phyloP scores from a whole-genome alignment of 1,140 invertebrate species.

The Doryteuthis pealeii region DNA sequence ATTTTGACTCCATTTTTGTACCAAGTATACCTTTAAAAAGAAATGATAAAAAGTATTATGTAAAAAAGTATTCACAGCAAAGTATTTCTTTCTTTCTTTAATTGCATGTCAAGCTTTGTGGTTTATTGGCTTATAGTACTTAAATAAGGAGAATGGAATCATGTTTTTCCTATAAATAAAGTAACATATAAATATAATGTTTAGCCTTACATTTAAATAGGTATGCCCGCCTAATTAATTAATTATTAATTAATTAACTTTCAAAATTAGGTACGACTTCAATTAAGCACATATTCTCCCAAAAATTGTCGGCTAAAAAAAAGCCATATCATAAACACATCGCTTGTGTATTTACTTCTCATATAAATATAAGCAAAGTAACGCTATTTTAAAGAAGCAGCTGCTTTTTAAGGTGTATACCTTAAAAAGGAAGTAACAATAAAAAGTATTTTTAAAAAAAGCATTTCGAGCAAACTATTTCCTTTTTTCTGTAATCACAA shows the following conservation, averaged over 20 bases:
- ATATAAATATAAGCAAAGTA: neutral
- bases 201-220: too few species aligned
- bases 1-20: slow-evolving; percentile 92
- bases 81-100: neutral
- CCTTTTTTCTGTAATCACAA: slow-evolving; percentile 2
- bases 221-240: too few species aligned
- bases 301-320: too few species aligned
- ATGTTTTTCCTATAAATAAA: too few species aligned
- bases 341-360: too few species aligned
- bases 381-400: neutral
- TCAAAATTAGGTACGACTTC: too few species aligned
- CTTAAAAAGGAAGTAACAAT: neutral
- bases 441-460: neutral
- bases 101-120: neutral
- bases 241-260: too few species aligned
- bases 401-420: slow-evolving; percentile 1
- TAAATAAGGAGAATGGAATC: too few species aligned
- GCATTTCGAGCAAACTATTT: neutral
- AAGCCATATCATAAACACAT: too few species aligned
- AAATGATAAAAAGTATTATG: slow-evolving; percentile 13
- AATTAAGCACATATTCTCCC: too few species aligned
- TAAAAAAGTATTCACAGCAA: neutral
- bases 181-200: too few species aligned
- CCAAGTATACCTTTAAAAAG: slow-evolving; percentile 80
- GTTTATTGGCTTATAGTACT: too few species aligned